Evolutionary conservation across 2,797 vertebrate species (phyloP), one percentile per base, ranked within the genome.

Genomic region (Setipinna tenuifilis): DNA sequence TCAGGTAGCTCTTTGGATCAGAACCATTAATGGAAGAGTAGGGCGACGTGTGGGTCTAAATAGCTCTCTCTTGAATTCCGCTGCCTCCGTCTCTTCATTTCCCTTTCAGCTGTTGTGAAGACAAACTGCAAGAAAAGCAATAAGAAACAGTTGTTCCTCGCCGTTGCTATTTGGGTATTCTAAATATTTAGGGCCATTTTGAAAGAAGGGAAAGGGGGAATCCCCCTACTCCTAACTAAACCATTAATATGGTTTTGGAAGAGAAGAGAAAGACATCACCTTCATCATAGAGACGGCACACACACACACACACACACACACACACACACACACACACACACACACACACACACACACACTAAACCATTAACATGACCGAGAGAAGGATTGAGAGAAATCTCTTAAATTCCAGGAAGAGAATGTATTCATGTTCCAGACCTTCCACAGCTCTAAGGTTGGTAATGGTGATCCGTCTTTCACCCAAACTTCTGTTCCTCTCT

Each of bases 91-190:
- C 35, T 44, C 65, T 23, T 65, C 35, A 44, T 78, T 75, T 78
- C 71, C 16, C 17, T 78, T 41, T 44, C 71, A 78, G 35, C 71
- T 44, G 65, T 16, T 14, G 7, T 78, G 71, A 21, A 78, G 41
- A 75, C 17, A 44, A 21, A 78, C 23, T 41, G 19, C 16, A 48
- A 41, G 41, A 17, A 68, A 17, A 71, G 28, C 35, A 78, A 6
- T 17, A 44, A 78, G 71, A 44, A 78, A 19, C 71, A 1, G 71
- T 78, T 78, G 71, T 78, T 41, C 16, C 16, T 78, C 41, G 35
- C 35, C 19, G 71, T 75, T 78, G 71, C 71, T 44, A 44, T 78
- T 78, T 78, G 19, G 16, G 17, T 44, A 78, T 78, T 35, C 71
- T 78, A 44, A 78, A 75, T 75, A 75, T 31, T 41, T 75, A 17